Evolutionary conservation across 2,797 vertebrate species (phyloP), one percentile per base, ranked within the genome.

Genomic region (Phrynocephalus vlangalii): DNA sequence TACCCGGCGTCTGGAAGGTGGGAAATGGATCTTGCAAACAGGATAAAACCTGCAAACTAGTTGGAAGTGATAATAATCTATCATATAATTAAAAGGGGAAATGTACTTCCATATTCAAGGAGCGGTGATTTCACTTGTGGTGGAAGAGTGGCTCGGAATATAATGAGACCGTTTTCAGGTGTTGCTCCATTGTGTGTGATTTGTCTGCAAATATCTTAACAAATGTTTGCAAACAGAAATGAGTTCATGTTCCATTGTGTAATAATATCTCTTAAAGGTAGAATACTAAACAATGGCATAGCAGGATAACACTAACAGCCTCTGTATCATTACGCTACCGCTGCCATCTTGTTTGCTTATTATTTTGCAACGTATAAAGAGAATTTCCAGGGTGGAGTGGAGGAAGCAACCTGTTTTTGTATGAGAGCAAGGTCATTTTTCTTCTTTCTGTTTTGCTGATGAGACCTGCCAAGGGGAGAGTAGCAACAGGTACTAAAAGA

Each of bases 21-120:
- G 93, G 91, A 94, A 93, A 95, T 90, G 86, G 86, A 86, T 94
- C 92, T 92, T 90, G 88, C 87, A 85, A 89, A 89, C 89, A 84
- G 82, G 79, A 94, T 79, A 85, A 72, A 91, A 95, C 91, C 91
- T 94, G 91, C 90, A 91, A 95, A 93, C 91, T 91, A 93, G 80
- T 91, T 93, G 79, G 84, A 80, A 91, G 86, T 92, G 93, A 94
- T 94, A 93, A 95, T 93, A 93, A 94, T 95, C 93, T 91, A 93
- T 83, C 16, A 80, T 86, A 87, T 94, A 94, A 95, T 94, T 94
- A 95, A 94, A 87, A 89, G 87, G 1, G 92, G 90, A 95, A 93
- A 93, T 92, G 93, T 88, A 83, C 75, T 94, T 92, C 88, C 87
- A 66, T 91, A 90, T 94, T 94, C 91, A 92, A 90, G 89, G 80